These are phyloP conservation scores for Drosophila niveifrons DNA, from an alignment of 2,888 invertebrate species.

Conservation along the genomic window DNA sequence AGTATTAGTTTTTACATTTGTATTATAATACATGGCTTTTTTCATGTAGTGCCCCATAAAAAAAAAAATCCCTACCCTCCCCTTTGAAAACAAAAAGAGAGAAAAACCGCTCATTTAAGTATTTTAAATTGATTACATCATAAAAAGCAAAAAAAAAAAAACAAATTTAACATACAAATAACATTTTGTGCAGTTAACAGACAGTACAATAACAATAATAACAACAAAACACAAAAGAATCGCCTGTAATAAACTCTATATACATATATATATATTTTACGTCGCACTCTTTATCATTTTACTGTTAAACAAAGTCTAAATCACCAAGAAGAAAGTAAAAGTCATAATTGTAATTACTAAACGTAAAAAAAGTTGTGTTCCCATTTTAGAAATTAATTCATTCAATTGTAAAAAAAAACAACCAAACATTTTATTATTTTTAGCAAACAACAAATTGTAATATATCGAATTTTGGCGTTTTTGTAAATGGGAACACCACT, in stretches of 20 bases:
- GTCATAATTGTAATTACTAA: conserved; percentile 36
- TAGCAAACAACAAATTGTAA: neutral
- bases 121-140: neutral
- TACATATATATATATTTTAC: conserved; percentile 1
- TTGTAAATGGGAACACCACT: conserved; percentile 9
- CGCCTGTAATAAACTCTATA: conserved; percentile 18
- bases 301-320: conserved; percentile 11
- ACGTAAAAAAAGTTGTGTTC: conserved; percentile 1
- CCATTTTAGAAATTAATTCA: conserved; percentile 1
- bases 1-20: conserved; percentile 44
- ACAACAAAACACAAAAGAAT: conserved; percentile 4
- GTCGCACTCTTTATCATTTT: conserved; percentile 13
- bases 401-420: neutral
- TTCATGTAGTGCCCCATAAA: conserved; percentile 29
- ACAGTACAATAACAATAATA: conserved; percentile 52
- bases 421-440: conserved; percentile 4
- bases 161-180: conserved; percentile 6
- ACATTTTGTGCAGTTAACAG: conserved; percentile 54
- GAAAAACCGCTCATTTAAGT: conserved; percentile 15
- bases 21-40: conserved; percentile 48
- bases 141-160: neutral
- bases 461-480: neutral
- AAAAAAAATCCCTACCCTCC: neutral
- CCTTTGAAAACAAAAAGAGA: neutral
- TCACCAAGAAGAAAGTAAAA: conserved; percentile 4